Conservation (phyloP, 2,113 vertebrate genomes). For the Nothocercus julius region DNA sequence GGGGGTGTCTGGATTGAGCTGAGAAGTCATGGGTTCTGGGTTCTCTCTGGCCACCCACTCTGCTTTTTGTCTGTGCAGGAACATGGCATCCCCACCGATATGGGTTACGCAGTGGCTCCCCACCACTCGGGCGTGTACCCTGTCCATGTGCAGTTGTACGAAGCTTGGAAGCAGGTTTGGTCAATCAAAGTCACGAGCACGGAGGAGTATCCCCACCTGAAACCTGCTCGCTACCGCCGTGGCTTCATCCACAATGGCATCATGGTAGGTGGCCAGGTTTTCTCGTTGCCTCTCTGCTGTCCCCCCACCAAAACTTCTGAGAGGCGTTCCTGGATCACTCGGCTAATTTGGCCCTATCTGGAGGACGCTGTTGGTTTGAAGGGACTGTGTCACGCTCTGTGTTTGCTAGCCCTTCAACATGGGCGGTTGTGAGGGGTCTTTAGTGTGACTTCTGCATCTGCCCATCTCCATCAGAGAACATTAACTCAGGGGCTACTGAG, state of each 20-base stretch:
- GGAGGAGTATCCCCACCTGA: slow-evolving; percentile 96
- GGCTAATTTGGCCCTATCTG: not conserved
- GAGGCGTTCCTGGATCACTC: not conserved
- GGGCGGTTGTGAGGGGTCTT: not conserved
- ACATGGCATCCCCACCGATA: slow-evolving; percentile 94
- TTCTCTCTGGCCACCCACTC: not conserved
- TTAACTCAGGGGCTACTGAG: not conserved
- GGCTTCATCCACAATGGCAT: slow-evolving; percentile 96
- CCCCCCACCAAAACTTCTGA: accelerated
- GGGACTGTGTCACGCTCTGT: not conserved
- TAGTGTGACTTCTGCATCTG: not conserved
- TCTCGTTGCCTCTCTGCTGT: not conserved
- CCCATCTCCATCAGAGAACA: not conserved
- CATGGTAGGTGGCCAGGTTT: slow-evolving; percentile 79
- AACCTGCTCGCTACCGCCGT: slow-evolving; percentile 92
- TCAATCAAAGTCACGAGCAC: slow-evolving; percentile 95
- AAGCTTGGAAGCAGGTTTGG: slow-evolving; percentile 98
- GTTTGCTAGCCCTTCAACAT: not conserved
- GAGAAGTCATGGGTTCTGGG: not conserved
- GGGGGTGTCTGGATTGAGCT: not conserved
- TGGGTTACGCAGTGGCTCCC: slow-evolving; percentile 96
- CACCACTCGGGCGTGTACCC: slow-evolving; percentile 98
- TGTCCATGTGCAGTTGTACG: slow-evolving; percentile 92
- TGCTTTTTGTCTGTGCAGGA: slow-evolving; percentile 77
- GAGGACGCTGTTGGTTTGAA: not conserved